phyloP scores from a whole-genome alignment of 2,797 vertebrate genomes.

The Enteromius paludinosus region DNA sequence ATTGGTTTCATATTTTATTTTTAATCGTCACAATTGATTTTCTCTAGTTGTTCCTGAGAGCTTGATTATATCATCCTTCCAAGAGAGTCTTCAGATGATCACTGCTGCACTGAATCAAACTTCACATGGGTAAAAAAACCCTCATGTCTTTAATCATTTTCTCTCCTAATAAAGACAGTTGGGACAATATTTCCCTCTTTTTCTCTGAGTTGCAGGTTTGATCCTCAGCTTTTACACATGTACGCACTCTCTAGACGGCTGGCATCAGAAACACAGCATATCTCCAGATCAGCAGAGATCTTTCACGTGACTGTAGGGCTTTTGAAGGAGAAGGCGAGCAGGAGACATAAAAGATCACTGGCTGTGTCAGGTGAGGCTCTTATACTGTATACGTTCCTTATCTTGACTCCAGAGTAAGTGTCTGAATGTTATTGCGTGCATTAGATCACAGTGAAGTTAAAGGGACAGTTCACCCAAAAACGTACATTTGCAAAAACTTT shows the following conservation, averaged over 20 bases:
- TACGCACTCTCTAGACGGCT: slow-evolving; percentile 76
- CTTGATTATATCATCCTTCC: slow-evolving; percentile 69
- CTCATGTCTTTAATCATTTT: slow-evolving; percentile 4
- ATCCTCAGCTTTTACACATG: slow-evolving; percentile 57
- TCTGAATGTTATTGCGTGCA: not conserved
- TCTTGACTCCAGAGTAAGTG: not conserved
- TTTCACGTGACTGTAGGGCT: slow-evolving; percentile 79
- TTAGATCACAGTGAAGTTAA: not conserved
- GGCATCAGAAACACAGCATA: slow-evolving; percentile 71
- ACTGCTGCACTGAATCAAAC: slow-evolving; percentile 62
- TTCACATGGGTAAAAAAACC: slow-evolving; percentile 75
- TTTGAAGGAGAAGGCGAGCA: slow-evolving; percentile 68
- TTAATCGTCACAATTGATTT: not conserved
- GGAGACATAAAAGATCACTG: slow-evolving; percentile 69
- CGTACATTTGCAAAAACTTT: not conserved
- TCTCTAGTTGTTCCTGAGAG: slow-evolving; percentile 54
- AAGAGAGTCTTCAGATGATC: slow-evolving; percentile 69
- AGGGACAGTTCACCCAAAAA: not conserved
- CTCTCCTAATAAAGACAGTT: not conserved
- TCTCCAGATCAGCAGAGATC: slow-evolving; percentile 82
- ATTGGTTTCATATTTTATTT: not conserved
- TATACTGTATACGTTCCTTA: not conserved
- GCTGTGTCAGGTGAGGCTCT: slow-evolving; percentile 72
- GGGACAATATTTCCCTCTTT: slow-evolving; percentile 8
- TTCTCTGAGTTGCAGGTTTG: slow-evolving; percentile 65